phyloP scores from a whole-genome alignment of 1,140 invertebrate genomes.

The Drosophila azteca region DNA sequence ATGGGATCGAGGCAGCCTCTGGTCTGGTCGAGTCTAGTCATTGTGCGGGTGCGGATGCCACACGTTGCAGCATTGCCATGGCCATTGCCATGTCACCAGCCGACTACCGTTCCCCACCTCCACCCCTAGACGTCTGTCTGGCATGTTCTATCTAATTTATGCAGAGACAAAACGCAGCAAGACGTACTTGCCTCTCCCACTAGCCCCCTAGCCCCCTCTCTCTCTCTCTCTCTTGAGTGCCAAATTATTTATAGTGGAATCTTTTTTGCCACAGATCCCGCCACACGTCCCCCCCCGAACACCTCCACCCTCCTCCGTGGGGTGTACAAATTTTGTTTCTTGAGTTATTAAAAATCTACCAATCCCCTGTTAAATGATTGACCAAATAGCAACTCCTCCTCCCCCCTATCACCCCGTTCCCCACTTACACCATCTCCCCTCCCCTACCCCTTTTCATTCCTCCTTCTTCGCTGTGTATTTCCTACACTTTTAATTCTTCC shows the following conservation, averaged over 20 bases:
- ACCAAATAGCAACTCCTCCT: constrained; percentile 39
- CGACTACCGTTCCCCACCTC: no score
- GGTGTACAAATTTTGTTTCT: constrained; percentile 23
- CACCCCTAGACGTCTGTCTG: constrained; percentile 22
- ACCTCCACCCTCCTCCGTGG: not conserved
- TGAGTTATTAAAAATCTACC: constrained; percentile 55
- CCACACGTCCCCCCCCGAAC: no score
- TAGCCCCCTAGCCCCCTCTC: no score
- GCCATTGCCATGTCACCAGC: constrained; percentile 18
- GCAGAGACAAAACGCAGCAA: constrained; percentile 11
- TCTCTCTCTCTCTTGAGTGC: constrained; percentile 29
- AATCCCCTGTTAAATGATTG: constrained; percentile 59
- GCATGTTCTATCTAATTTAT: constrained; percentile 66
- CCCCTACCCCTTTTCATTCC: constrained; percentile 1
- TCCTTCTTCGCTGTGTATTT: no score
- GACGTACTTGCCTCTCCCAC: not conserved
- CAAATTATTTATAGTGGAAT: constrained; percentile 74
- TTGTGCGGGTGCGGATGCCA: not conserved
- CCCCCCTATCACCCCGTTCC: no score
- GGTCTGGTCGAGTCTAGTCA: no score
- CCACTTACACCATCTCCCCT: not conserved
- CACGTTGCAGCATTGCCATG: not conserved
- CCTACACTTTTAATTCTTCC: constrained; percentile 15
- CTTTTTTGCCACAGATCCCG: constrained; percentile 27
- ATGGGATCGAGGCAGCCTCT: constrained; percentile 17